Conservation (phyloP, 1,140 invertebrate species). For the Lordiphosa stackelbergi region DNA sequence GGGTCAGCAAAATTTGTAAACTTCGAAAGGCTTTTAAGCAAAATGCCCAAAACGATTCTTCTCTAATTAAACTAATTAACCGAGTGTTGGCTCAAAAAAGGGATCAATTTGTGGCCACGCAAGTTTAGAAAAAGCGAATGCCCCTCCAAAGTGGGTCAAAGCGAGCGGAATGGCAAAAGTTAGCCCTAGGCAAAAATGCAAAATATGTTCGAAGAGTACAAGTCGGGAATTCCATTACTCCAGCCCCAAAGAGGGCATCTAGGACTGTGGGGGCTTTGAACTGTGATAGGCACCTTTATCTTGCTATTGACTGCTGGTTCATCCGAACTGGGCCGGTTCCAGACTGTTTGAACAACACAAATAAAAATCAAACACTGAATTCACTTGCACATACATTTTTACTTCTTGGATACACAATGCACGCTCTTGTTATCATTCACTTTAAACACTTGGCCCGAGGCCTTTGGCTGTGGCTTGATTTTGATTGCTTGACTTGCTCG, state of each 20-base stretch:
- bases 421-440: conserved; percentile 25
- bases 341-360: conserved; percentile 27
- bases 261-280: conserved; percentile 4
- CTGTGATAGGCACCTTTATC: conserved; percentile 17
- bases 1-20: conserved; percentile 52
- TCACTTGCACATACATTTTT: conserved; percentile 36
- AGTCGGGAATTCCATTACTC: conserved; percentile 25
- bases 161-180: conserved; percentile 23
- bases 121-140: conserved; percentile 46
- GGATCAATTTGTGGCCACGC: conserved; percentile 10
- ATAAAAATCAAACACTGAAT: conserved; percentile 35
- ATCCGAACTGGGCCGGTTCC: not conserved
- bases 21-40: conserved; percentile 38
- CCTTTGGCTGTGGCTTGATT: conserved; percentile 15
- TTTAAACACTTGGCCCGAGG: conserved; percentile 27
- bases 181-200: conserved; percentile 21
- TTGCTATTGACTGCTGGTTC: not conserved
- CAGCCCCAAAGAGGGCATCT: conserved; percentile 27
- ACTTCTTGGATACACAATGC: conserved; percentile 3
- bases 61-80: conserved; percentile 69
- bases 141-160: conserved; percentile 50
- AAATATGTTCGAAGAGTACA: conserved; percentile 35
- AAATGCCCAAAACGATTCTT: conserved; percentile 32
- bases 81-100: conserved; percentile 24
- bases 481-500: conserved; percentile 21